Evolutionary conservation across 2,797 vertebrate species (phyloP), one percentile per base, ranked within the genome.

Genomic region (Sebastes reedi): DNA sequence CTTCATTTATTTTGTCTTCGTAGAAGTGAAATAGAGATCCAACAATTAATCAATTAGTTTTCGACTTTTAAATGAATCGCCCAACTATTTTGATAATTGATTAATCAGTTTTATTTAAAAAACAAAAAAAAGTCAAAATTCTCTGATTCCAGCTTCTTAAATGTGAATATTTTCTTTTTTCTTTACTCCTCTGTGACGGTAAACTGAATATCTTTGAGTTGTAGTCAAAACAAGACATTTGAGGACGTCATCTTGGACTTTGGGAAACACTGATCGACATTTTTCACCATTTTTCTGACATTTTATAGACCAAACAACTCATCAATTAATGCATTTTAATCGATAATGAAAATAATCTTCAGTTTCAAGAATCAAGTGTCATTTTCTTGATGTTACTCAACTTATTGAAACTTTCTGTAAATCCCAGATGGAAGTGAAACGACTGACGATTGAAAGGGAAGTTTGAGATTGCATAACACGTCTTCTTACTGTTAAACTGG

Each of bases 401-500:
- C 9, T n/a, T 6, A 61, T 8, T 36, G 18, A 13, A 2, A 36
- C 7, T 24, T 34, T 30, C 29, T 32, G 25, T 55, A 65, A 60
- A 55, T 56, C 58, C 39, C 67, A 8, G n/a, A 20, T 2, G 30
- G 59, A 82, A 87, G 52, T 72, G 68, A 83, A 83, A 75, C 59
- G 18, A 7, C 75, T 59, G 18, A n/a, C 9, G 0, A 42, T 25
- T 50, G 30, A 22, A 1, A 16, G 58, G 9, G 6, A 69, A 72
- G 20, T 82, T 74, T 71, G 18, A 68, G 65, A 62, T 77, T 77
- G 32, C 34, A 1, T 71, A 39, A 85, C 24, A 11, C 16, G 6
- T n/a, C 27, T 64, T 76, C 12, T 11, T 24, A 8, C 29, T 69
- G 13, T 20, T 18, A 56, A 55, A 36, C 32, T 55, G 2, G 5